phyloP scores from a whole-genome alignment of 2,113 vertebrate genomes.

The Pteronura brasiliensis region DNA sequence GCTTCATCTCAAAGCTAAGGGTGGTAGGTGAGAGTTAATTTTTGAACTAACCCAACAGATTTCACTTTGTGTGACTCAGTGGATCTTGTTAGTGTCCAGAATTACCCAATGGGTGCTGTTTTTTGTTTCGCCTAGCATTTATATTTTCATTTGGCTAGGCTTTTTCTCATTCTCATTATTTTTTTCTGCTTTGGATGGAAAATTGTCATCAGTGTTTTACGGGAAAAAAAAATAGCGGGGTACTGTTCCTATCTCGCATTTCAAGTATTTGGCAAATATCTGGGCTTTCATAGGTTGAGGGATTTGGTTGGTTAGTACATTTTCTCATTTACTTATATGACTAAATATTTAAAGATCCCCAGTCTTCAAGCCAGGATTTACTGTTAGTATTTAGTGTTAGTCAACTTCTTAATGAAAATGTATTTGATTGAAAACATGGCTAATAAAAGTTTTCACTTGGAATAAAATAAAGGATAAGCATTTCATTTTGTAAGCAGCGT shows the following conservation, averaged over 20 bases:
- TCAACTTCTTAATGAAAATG: constrained; percentile 11
- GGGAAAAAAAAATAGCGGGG: background rate
- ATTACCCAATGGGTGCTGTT: background rate
- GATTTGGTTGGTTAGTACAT: background rate
- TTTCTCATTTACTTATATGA: background rate
- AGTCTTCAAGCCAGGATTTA: background rate
- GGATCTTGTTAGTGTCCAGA: constrained; percentile 47
- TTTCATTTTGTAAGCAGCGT: constrained; percentile 11
- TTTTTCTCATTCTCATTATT: constrained; percentile 35
- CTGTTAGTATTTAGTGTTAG: background rate
- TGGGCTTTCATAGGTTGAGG: background rate
- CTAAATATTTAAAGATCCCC: background rate
- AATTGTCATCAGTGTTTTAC: constrained; percentile 32
- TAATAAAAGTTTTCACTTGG: background rate
- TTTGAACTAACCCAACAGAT: background rate
- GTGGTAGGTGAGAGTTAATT: background rate
- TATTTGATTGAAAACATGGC: constrained; percentile 8
- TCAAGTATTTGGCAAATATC: background rate
- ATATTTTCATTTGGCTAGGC: constrained; percentile 1
- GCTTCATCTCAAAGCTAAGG: constrained; percentile 2
- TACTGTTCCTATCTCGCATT: background rate
- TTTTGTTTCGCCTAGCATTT: background rate
- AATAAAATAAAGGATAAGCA: background rate
- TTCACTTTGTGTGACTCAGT: constrained; percentile 15
- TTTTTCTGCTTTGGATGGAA: constrained; percentile 42